Percentiles rank a stretch among this genome's conserved stretches.
These are phyloP conservation scores for Labeo catla DNA, from an alignment of 2,113 vertebrate genomes.

Conservation along the genomic window DNA sequence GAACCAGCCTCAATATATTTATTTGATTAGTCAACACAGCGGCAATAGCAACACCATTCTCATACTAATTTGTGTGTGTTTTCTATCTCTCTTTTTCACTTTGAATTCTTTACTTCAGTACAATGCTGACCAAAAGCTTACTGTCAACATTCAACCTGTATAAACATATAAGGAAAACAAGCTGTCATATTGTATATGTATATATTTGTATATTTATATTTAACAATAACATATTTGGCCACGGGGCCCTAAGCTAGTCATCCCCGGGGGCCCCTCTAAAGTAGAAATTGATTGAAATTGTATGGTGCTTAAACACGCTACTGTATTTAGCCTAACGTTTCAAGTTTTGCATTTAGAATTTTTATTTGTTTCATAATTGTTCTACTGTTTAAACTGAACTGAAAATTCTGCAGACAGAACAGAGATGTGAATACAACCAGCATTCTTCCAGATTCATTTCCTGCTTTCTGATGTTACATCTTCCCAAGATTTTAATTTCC, in stretches of 20 bases:
- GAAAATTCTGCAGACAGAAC: background rate
- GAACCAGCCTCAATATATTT: constrained; percentile 50
- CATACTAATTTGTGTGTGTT: constrained; percentile 37
- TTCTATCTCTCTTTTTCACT: background rate
- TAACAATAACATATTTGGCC: no score
- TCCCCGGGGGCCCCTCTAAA: no score
- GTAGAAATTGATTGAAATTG: no score
- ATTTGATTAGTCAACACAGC: constrained; percentile 35
- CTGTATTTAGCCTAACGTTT: background rate
- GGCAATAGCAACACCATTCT: constrained; percentile 34
- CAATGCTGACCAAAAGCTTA: background rate
- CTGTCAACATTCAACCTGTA: background rate
- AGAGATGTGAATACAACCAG: background rate
- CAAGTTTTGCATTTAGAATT: background rate
- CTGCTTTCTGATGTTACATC: constrained; percentile 1
- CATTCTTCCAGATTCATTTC: constrained; percentile 3
- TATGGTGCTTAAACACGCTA: no score
- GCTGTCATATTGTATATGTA: background rate
- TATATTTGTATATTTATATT: background rate
- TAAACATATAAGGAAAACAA: background rate
- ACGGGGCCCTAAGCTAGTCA: no score
- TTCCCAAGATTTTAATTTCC: constrained; percentile 15
- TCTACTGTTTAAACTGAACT: background rate
- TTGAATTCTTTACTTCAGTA: background rate
- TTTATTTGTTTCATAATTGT: background rate